Evolutionary conservation across 2,797 vertebrate species (phyloP).

Genomic region (Diceros bicornis): DNA sequence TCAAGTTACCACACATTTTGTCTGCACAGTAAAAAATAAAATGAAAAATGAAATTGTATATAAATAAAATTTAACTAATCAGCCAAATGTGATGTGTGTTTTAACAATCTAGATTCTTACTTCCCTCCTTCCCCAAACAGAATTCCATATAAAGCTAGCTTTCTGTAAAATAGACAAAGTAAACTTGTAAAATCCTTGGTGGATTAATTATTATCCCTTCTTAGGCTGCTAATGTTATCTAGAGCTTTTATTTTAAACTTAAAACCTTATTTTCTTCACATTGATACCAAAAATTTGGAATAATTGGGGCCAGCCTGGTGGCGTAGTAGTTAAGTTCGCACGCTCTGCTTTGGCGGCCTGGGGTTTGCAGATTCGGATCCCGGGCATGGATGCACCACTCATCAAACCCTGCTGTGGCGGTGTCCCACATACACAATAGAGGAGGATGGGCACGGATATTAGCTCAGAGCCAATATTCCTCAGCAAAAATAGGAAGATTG

Average conservation of each 20-base stretch:
- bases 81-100: neutral
- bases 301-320: neutral
- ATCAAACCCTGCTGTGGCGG: no score
- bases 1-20: neutral
- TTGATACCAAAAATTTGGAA: neutral
- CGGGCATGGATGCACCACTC: no score
- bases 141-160: neutral
- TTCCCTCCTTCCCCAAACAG: neutral
- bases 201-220: neutral
- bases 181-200: neutral
- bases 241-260: conserved; percentile 59
- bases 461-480: no score
- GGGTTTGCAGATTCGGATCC: no score
- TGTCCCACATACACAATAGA: no score
- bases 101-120: neutral
- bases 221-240: neutral
- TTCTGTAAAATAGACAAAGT: neutral
- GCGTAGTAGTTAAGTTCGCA: no score
- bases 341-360: no score
- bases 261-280: neutral
- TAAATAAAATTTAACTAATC: neutral
- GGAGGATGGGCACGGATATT: no score
- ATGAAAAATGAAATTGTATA: conserved; percentile 38
- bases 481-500: no score
- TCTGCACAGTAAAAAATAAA: conserved; percentile 20